Evolutionary conservation across 2,113 vertebrate species (phyloP).

Genomic region (Acinonyx jubatus): DNA sequence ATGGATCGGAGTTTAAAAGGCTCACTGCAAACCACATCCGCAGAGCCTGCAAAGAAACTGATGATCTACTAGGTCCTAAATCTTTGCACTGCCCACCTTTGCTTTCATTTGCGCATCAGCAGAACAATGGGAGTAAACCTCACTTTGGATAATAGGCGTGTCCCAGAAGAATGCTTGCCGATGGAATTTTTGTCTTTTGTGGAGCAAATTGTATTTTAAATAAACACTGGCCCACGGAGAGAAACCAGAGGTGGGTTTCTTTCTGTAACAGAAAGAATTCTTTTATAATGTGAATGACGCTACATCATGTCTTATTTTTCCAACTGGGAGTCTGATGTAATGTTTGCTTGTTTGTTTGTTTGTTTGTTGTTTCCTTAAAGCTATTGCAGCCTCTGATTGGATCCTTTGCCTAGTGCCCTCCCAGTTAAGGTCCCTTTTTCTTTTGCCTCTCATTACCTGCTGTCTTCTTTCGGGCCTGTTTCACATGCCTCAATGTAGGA

Average conservation of each 20-base stretch:
- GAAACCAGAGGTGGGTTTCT: background rate
- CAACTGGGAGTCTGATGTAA: background rate
- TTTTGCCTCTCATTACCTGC: background rate
- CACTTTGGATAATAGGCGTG: background rate
- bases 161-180: background rate
- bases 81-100: background rate
- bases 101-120: conserved; percentile 1
- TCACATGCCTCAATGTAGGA: background rate
- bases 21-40: conserved; percentile 15
- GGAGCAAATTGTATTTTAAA: conserved; percentile 34
- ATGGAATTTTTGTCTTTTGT: conserved; percentile 36
- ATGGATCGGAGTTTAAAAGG: conserved; percentile 28
- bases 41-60: background rate
- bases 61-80: background rate
- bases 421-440: background rate
- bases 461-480: background rate
- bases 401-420: background rate
- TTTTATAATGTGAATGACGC: background rate
- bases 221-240: background rate
- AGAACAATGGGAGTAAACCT: background rate
- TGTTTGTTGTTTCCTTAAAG: background rate
- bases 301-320: background rate
- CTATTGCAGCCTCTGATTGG: background rate
- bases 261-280: background rate
- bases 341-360: background rate